Percentiles rank a stretch among this genome's conserved stretches.
Conservation (phyloP, 2,797 vertebrate genomes). For the Channa striata region DNA sequence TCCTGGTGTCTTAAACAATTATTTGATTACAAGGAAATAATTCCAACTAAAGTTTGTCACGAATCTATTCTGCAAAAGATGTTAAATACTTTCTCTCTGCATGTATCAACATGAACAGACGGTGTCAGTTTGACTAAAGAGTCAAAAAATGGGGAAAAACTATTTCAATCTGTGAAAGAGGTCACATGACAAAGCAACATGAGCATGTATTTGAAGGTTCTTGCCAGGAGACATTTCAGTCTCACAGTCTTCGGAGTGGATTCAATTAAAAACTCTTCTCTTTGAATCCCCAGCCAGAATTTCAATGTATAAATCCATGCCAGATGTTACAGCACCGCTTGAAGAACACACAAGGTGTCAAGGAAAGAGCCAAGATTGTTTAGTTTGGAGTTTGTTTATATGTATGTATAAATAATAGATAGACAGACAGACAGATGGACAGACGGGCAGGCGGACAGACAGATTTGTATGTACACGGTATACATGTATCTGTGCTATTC, state of each 20-base stretch:
- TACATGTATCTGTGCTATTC: conserved; percentile 18
- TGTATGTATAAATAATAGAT: too few species aligned
- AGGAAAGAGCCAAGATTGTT: conserved; percentile 52
- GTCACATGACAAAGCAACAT: conserved; percentile 66
- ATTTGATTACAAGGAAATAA: background rate
- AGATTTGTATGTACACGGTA: conserved; percentile 7
- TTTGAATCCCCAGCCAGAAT: conserved; percentile 77
- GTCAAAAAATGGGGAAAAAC: conserved; percentile 16
- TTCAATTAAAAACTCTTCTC: conserved; percentile 75
- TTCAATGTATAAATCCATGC: conserved; percentile 69
- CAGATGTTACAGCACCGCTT: conserved; percentile 72
- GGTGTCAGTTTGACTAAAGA: conserved; percentile 21
- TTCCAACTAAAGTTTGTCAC: background rate
- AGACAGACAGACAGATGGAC: too few species aligned
- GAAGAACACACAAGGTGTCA: conserved; percentile 76
- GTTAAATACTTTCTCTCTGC: background rate
- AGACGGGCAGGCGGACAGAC: too few species aligned
- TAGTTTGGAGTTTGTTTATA: conserved; percentile 56
- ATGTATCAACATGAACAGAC: conserved; percentile 19
- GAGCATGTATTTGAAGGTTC: conserved; percentile 60
- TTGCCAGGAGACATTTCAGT: conserved; percentile 74
- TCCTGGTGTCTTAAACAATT: background rate
- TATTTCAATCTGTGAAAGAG: conserved; percentile 40
- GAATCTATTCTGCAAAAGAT: background rate
- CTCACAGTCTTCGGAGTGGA: conserved; percentile 72